Evolutionary conservation across 1,140 invertebrate species (phyloP).

Genomic region (Archivesica marissinica): DNA sequence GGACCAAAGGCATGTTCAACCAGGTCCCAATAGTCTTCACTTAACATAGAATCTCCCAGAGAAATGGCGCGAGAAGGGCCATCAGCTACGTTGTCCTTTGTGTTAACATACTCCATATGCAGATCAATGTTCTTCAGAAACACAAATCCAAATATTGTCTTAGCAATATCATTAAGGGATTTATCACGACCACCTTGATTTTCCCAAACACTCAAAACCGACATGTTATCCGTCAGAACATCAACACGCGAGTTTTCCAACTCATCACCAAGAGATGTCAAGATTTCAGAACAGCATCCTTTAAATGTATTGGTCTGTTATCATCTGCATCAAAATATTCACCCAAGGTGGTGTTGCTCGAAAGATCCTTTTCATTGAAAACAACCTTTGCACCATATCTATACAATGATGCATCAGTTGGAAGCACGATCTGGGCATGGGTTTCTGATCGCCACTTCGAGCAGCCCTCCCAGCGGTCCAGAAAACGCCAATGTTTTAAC

Average conservation of each 20-base stretch:
- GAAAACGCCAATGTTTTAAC: neutral
- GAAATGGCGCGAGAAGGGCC: slow-evolving; percentile 9
- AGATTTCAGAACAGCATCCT: slow-evolving; percentile 52
- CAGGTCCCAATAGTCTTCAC: slow-evolving; percentile 2
- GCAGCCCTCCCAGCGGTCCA: neutral
- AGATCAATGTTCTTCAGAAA: slow-evolving; percentile 33
- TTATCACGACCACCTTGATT: slow-evolving; percentile 47
- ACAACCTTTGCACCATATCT: neutral
- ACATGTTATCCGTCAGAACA: slow-evolving; percentile 49
- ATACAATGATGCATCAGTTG: slow-evolving; percentile 1
- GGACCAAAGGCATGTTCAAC: slow-evolving; percentile 45
- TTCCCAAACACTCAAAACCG: slow-evolving; percentile 45
- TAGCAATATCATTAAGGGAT: slow-evolving; percentile 33
- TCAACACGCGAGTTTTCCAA: slow-evolving; percentile 50
- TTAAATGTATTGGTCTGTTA: slow-evolving; percentile 8
- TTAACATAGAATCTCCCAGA: slow-evolving; percentile 33
- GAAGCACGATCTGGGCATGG: neutral
- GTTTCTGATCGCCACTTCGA: neutral
- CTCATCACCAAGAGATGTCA: neutral
- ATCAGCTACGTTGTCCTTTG: neutral
- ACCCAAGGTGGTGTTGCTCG: neutral
- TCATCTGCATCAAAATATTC: neutral
- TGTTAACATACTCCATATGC: slow-evolving; percentile 32
- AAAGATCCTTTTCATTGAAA: neutral
- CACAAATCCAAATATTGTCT: slow-evolving; percentile 42